Percentiles rank a stretch among this genome's conserved stretches.
Evolutionary conservation across 2,888 invertebrate genomes (phyloP).

Genomic region (Automeris io): DNA sequence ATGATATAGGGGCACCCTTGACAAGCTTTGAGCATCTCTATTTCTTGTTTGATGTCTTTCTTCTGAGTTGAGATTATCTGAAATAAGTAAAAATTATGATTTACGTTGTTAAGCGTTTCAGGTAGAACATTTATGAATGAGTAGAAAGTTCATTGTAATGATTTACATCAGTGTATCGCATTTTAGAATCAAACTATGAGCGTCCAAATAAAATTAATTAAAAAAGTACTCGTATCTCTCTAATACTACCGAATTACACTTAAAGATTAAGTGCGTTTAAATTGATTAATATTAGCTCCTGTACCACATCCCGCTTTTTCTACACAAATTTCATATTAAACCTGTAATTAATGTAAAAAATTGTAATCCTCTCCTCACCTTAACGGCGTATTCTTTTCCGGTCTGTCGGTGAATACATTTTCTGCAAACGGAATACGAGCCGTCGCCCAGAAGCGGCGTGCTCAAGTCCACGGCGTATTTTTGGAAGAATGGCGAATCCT

Average conservation of each 20-base stretch:
- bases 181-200: too few species aligned
- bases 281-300: too few species aligned
- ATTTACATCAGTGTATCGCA: too few species aligned
- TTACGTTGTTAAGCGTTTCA: neutral
- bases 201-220: too few species aligned
- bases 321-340: too few species aligned
- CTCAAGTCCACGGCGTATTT: constrained; percentile 83
- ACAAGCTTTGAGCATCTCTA: constrained; percentile 89
- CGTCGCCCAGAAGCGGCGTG: constrained; percentile 87
- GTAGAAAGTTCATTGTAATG: too few species aligned
- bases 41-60: constrained; percentile 64
- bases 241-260: too few species aligned
- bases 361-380: constrained; percentile 77
- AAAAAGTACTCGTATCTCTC: too few species aligned
- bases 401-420: constrained; percentile 85
- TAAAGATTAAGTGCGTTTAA: too few species aligned
- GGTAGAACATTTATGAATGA: too few species aligned
- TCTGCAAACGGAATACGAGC: constrained; percentile 92
- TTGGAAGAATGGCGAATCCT: constrained; percentile 92
- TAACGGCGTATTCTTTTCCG: constrained; percentile 89
- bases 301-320: too few species aligned
- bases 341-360: constrained; percentile 1
- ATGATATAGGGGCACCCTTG: constrained; percentile 95
- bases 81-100: constrained; percentile 11
- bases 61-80: constrained; percentile 69